These are phyloP conservation scores for Myrmecophaga tridactyla DNA, from an alignment of 2,113 vertebrate genomes.

Conservation along the genomic window DNA sequence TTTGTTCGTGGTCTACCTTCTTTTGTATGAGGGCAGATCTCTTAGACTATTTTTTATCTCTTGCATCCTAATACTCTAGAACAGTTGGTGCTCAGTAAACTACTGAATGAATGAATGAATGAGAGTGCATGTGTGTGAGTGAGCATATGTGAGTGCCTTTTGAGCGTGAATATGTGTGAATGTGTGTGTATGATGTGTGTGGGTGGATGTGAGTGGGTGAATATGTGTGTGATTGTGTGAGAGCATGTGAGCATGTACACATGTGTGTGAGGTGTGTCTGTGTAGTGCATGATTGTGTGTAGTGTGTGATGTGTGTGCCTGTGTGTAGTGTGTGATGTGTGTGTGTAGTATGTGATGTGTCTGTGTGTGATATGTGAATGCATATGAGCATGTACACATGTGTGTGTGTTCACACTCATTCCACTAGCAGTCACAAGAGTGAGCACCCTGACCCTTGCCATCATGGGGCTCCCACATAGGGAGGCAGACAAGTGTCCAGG, in stretches of 20 bases:
- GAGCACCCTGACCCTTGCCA: fast-evolving
- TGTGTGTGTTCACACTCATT: too few species aligned
- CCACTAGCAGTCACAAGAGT: not conserved
- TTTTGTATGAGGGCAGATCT: not conserved
- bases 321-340: not conserved
- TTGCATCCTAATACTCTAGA: not conserved
- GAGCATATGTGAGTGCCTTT: too few species aligned
- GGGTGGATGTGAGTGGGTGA: too few species aligned
- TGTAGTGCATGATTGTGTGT: too few species aligned
- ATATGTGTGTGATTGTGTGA: not conserved
- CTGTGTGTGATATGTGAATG: not conserved
- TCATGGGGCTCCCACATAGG: fast-evolving
- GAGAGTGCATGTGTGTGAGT: not conserved
- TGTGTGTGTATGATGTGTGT: too few species aligned
- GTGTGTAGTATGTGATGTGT: too few species aligned
- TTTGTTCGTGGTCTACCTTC: not conserved
- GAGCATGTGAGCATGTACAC: too few species aligned
- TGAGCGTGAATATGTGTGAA: not conserved
- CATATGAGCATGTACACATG: too few species aligned
- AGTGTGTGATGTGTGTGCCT: too few species aligned
- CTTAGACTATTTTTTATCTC: not conserved
- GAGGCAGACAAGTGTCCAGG: not conserved
- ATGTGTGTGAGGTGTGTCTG: too few species aligned
- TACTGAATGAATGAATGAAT: too few species aligned
- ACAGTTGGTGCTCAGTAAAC: too few species aligned